Conservation (phyloP, 1,140 invertebrate species). For the Forficula auricularia region DNA sequence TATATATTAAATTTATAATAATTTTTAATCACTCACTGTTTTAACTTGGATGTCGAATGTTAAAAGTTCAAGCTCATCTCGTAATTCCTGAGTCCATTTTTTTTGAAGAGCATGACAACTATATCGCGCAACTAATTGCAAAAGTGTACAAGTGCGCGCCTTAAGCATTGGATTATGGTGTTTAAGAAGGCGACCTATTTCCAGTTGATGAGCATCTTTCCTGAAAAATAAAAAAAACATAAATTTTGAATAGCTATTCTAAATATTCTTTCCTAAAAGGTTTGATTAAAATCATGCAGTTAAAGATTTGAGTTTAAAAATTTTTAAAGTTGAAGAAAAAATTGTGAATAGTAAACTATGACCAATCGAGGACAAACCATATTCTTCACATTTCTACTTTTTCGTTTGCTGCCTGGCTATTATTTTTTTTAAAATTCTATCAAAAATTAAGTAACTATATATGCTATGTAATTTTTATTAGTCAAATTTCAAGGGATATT, state of each 20-base stretch:
- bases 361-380: background rate
- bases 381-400: too few species aligned
- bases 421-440: too few species aligned
- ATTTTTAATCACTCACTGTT: slow-evolving; percentile 31
- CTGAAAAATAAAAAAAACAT: slow-evolving; percentile 7
- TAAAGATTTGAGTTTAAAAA: background rate
- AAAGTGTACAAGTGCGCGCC: slow-evolving; percentile 43
- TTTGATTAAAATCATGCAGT: background rate
- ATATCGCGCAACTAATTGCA: slow-evolving; percentile 44
- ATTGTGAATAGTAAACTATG: background rate
- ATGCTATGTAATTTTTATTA: too few species aligned
- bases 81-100: slow-evolving; percentile 38
- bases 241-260: background rate
- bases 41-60: slow-evolving; percentile 31
- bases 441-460: too few species aligned
- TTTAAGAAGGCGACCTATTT: slow-evolving; percentile 38
- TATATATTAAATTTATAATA: too few species aligned
- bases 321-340: background rate
- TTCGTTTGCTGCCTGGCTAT: too few species aligned
- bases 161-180: slow-evolving; percentile 39
- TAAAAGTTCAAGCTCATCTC: slow-evolving; percentile 32
- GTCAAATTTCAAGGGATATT: too few species aligned
- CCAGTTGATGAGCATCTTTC: slow-evolving; percentile 23
- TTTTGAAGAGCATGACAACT: slow-evolving; percentile 42
- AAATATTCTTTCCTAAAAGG: background rate